These are phyloP conservation scores for Hylomyscus alleni DNA, from an alignment of 2,797 vertebrate genomes.

Conservation along the genomic window DNA sequence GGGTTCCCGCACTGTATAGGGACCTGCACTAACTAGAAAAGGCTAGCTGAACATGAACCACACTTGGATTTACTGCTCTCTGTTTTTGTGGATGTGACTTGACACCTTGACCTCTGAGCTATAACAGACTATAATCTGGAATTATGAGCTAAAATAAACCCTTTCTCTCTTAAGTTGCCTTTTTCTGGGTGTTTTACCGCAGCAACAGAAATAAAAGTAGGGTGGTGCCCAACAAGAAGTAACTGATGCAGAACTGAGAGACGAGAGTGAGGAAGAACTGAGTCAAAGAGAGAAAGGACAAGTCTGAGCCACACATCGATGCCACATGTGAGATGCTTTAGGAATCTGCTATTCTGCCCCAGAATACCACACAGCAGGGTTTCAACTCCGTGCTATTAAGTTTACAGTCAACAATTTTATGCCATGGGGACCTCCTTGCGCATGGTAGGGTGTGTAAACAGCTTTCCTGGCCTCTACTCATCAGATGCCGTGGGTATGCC, in stretches of 20 bases:
- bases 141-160: neutral
- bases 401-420: neutral
- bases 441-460: neutral
- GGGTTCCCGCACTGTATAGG: neutral
- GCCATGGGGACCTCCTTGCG: neutral
- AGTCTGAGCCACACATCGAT: fast-evolving
- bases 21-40: neutral
- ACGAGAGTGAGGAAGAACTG: neutral
- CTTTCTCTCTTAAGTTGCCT: neutral
- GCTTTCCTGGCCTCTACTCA: neutral
- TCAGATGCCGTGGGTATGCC: no score
- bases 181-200: neutral
- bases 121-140: neutral
- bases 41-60: neutral
- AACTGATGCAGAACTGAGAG: fast-evolving
- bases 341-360: neutral
- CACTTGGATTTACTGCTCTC: neutral
- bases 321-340: neutral
- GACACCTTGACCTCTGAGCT: neutral
- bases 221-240: neutral
- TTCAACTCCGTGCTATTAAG: neutral
- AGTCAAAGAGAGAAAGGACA: neutral
- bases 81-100: neutral
- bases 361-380: neutral
- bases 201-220: neutral